phyloP scores from a whole-genome alignment of 1,140 invertebrate species.

The Anadara kagoshimensis region DNA sequence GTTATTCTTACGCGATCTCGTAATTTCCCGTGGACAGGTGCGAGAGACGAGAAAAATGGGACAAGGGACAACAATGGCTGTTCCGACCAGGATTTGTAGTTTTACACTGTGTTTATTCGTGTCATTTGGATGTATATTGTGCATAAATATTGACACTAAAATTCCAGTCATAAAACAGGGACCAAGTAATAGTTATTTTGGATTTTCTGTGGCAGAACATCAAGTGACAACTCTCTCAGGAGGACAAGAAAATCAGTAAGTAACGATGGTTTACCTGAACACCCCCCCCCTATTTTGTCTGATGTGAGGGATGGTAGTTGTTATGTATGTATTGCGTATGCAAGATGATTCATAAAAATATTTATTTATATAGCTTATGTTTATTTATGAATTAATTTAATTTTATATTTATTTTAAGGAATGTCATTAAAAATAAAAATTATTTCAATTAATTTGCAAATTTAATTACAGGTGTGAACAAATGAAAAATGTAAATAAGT shows the following conservation, averaged over 20 bases:
- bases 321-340: too few species aligned
- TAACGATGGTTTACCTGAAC: neutral
- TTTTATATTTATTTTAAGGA: too few species aligned
- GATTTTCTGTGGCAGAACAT: constrained; percentile 91
- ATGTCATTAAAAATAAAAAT: too few species aligned
- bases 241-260: too few species aligned
- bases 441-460: too few species aligned
- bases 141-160: constrained; percentile 87
- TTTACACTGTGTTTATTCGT: constrained; percentile 7
- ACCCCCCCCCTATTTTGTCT: neutral
- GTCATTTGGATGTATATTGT: constrained; percentile 27
- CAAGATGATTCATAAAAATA: too few species aligned
- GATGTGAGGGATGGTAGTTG: too few species aligned
- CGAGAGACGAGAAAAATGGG: constrained; percentile 31
- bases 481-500: too few species aligned
- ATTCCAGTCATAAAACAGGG: constrained; percentile 89
- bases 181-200: constrained; percentile 84
- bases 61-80: constrained; percentile 46
- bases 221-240: constrained; percentile 47
- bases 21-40: constrained; percentile 46
- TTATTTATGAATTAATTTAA: too few species aligned
- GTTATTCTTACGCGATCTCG: constrained; percentile 30
- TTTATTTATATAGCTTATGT: too few species aligned
- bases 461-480: too few species aligned
- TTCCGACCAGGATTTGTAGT: constrained; percentile 7